Evolutionary conservation across 1,140 invertebrate species (phyloP), one percentile per base, ranked within the genome.

Genomic region (Drosophila pandora): DNA sequence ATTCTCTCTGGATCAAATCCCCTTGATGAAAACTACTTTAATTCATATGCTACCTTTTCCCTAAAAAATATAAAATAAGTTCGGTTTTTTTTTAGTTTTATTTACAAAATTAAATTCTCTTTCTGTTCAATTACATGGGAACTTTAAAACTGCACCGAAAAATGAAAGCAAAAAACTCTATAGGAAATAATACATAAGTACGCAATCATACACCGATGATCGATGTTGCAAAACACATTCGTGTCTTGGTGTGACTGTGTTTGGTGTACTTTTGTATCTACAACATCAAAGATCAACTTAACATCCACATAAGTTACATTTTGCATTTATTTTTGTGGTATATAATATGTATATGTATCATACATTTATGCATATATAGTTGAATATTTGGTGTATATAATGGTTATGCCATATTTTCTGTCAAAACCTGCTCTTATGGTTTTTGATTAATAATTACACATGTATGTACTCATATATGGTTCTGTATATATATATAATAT

Each of bases 81-180:
- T 70, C 74, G 72, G 87, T 85, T 87, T 70, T 85, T 85, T 72
- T 76, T 73, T 75, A 87, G 79, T 78, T 85, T 85, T 85, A 85
- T 85, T 85, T 85, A 85, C 83, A 85, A 85, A 85, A 87, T 82
- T 78, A 88, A 79, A 88, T 82, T 53, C 58, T 53, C 73, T 77
- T 65, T 48, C 63, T 71, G 67, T 72, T 52, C 43, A 56, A 68
- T 87, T 79, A 72, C 71, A 80, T 65, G 67, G 53, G 61, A 70
- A 75, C 74, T 43, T 37, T 59, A 78, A 59, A 71, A 76, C 58
- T 64, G 43, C 85, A 85, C 76, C 17, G 49, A 81, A 62, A 41
- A 45, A 69, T 22, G 30, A 77, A 85, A 77, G 28, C 25, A 49
- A 25, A 61, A 6, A 72, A 45, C 59, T 30, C 47, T 47, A 50